Percentiles rank a stretch among this genome's conserved stretches.
These are phyloP conservation scores for Malurus splendens DNA, from an alignment of 2,797 vertebrate genomes.

Conservation along the genomic window DNA sequence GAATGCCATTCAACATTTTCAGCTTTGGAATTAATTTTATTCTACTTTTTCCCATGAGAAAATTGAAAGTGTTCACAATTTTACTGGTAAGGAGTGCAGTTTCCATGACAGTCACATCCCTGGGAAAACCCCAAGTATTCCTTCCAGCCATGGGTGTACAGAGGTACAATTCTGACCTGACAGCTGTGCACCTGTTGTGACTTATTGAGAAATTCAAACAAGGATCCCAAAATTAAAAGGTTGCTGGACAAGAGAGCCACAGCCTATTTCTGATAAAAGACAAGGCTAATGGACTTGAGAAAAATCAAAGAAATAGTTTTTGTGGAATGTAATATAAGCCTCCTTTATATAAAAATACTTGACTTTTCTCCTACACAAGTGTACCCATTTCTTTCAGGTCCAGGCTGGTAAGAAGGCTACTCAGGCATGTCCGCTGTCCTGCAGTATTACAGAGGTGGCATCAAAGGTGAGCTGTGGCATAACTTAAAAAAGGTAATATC, in stretches of 20 bases:
- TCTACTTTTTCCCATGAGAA: background rate
- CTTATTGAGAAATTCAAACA: background rate
- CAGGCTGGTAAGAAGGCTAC: background rate
- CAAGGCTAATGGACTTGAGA: background rate
- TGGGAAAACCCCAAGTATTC: conserved; percentile 16
- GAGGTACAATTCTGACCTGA: background rate
- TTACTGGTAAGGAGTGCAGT: background rate
- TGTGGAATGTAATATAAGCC: background rate
- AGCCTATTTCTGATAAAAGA: background rate
- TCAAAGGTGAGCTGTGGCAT: background rate
- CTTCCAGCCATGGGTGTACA: background rate
- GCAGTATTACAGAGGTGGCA: background rate
- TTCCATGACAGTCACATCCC: conserved; percentile 31
- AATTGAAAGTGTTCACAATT: conserved; percentile 23
- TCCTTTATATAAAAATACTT: background rate
- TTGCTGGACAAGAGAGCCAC: background rate
- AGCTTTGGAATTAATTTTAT: conserved; percentile 42
- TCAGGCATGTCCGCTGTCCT: background rate
- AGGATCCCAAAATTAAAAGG: background rate
- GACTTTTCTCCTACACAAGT: background rate
- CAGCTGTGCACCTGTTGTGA: background rate
- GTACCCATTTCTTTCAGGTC: background rate
- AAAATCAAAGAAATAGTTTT: background rate
- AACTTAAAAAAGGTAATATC: background rate
- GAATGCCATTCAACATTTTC: conserved; percentile 29